phyloP scores from a whole-genome alignment of 2,797 vertebrate genomes.

The Enteromius unitaeniatus region DNA sequence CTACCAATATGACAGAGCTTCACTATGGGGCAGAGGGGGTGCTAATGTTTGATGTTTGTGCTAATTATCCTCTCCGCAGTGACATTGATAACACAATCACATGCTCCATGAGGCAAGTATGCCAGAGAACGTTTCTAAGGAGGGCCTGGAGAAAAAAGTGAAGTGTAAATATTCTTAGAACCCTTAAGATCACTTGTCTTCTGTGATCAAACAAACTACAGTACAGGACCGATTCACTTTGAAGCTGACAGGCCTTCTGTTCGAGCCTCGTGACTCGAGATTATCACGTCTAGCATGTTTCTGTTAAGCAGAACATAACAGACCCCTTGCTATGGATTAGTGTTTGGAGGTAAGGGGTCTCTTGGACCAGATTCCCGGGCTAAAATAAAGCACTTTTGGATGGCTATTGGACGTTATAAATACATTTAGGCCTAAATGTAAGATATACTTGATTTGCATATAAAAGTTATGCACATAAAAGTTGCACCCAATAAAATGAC shows the following conservation, averaged over 20 bases:
- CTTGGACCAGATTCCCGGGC: background rate
- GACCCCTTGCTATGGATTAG: conserved; percentile 7
- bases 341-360: conserved; percentile 35
- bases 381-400: background rate
- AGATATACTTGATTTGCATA: background rate
- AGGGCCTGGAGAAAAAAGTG: conserved; percentile 59
- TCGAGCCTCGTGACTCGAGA: conserved; percentile 69
- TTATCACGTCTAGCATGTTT: conserved; percentile 62
- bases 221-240: conserved; percentile 68
- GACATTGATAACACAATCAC: conserved; percentile 70
- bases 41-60: conserved; percentile 27
- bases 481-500: too few species aligned
- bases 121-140: conserved; percentile 67
- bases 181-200: conserved; percentile 75
- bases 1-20: conserved; percentile 9
- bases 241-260: conserved; percentile 65
- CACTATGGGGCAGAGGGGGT: conserved; percentile 8
- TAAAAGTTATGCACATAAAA: too few species aligned
- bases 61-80: conserved; percentile 51
- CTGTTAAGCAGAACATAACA: conserved; percentile 40
- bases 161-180: conserved; percentile 75
- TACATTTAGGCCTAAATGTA: background rate
- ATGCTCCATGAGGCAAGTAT: conserved; percentile 59
- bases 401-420: background rate
- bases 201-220: conserved; percentile 74